phyloP scores from a whole-genome alignment of 2,888 invertebrate genomes.

The Caenorhabditis macrosperma region DNA sequence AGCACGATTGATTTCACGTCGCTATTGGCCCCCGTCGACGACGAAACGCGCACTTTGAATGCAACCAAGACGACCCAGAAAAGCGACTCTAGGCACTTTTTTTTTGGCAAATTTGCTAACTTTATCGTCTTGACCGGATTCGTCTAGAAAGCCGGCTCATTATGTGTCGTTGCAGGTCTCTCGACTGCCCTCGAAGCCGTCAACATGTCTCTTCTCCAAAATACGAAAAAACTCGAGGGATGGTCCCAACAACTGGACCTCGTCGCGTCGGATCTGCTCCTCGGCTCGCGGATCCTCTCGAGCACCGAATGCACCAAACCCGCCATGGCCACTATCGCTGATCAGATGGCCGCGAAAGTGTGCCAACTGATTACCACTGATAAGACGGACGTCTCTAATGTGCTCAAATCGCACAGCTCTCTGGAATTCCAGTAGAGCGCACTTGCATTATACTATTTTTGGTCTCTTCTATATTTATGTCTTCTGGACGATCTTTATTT shows the following conservation, averaged over 20 bases:
- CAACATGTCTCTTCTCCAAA: conserved; percentile 53
- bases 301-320: conserved; percentile 61
- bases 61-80: no score
- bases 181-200: conserved; percentile 40
- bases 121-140: no score
- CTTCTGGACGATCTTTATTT: conserved; percentile 4
- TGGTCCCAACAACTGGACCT: conserved; percentile 66
- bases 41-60: no score
- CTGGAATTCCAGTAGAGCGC: background rate
- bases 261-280: conserved; percentile 53
- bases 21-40: no score
- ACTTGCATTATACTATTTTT: no score
- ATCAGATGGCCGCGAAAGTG: conserved; percentile 44
- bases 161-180: conserved; percentile 51
- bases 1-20: no score
- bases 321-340: conserved; percentile 46
- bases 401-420: conserved; percentile 25
- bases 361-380: conserved; percentile 3
- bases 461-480: background rate
- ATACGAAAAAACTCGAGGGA: conserved; percentile 61
- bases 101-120: no score
- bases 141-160: no score
- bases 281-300: conserved; percentile 49
- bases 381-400: background rate
- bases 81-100: no score